phyloP scores from a whole-genome alignment of 2,888 invertebrate species.

The Linnaemya vulpina region DNA sequence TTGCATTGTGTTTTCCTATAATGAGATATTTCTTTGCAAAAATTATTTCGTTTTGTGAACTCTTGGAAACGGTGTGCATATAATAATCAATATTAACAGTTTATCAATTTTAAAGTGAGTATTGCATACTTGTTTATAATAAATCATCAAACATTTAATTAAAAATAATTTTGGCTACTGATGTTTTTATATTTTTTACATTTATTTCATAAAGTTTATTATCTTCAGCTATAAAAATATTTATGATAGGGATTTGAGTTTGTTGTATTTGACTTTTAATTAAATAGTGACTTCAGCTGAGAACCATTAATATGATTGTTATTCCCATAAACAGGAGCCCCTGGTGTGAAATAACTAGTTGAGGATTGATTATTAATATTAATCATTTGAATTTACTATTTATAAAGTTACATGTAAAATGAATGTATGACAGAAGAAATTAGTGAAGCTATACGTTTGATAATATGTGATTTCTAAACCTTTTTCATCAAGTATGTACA shows the following conservation, averaged over 20 bases:
- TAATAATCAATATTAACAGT: not conserved
- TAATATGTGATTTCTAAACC: no score
- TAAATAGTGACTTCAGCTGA: not conserved
- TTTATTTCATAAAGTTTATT: not conserved
- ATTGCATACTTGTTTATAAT: not conserved
- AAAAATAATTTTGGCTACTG: conserved; percentile 1
- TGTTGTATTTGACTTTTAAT: not conserved
- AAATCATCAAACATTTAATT: not conserved
- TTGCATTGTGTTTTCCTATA: no score
- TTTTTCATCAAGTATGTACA: no score
- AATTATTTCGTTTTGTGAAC: not conserved
- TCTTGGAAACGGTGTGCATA: not conserved
- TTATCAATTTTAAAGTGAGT: not conserved
- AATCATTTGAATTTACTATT: not conserved
- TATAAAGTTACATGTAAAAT: no score
- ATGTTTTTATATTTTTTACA: not conserved
- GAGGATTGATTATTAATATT: not conserved
- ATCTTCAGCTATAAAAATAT: not conserved
- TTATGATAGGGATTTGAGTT: not conserved
- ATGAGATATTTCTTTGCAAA: no score
- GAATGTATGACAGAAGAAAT: no score
- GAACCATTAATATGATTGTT: not conserved
- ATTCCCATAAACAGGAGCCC: not conserved
- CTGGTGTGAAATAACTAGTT: not conserved
- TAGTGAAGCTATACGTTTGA: no score